A percentile compares a stretch with the other conserved stretches of the same genome.
Evolutionary conservation across 2,888 invertebrate species (phyloP).

Genomic region (Tipula confusa): DNA sequence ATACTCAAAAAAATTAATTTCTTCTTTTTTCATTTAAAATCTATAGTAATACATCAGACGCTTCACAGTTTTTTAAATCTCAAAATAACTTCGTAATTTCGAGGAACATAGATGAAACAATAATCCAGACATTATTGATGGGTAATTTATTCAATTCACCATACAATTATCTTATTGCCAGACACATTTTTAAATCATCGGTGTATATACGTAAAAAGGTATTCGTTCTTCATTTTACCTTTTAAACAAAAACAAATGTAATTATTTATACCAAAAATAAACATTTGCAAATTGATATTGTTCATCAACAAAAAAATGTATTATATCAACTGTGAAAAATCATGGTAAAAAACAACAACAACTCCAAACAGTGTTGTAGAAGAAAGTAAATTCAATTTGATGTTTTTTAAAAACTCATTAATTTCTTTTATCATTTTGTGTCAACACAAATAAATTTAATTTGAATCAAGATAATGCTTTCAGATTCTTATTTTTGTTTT

Average conservation of each 20-base stretch:
- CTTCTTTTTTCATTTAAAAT: no score
- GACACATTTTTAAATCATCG: background rate
- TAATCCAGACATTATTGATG: background rate
- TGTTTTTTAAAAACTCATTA: conserved; percentile 9
- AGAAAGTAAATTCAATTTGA: background rate
- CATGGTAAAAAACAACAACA: background rate
- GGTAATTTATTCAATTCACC: background rate
- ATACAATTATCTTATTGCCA: background rate
- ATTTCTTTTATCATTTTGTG: conserved; percentile 20
- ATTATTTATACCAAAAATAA: background rate
- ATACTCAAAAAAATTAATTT: no score
- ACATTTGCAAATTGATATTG: background rate
- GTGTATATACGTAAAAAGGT: background rate
- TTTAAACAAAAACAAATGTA: background rate
- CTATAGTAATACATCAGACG: no score
- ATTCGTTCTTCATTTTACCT: background rate
- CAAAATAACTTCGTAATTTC: no score
- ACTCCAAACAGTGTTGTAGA: background rate
- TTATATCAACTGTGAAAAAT: background rate
- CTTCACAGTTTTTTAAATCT: no score
- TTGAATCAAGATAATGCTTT: conserved; percentile 3
- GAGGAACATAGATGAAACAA: background rate
- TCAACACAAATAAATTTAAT: conserved; percentile 16
- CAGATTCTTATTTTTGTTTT: background rate
- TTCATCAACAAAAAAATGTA: background rate